Evolutionary conservation across 92 coral and sea anemone genomes (phyloP).

Genomic region (Porites divaricata): DNA sequence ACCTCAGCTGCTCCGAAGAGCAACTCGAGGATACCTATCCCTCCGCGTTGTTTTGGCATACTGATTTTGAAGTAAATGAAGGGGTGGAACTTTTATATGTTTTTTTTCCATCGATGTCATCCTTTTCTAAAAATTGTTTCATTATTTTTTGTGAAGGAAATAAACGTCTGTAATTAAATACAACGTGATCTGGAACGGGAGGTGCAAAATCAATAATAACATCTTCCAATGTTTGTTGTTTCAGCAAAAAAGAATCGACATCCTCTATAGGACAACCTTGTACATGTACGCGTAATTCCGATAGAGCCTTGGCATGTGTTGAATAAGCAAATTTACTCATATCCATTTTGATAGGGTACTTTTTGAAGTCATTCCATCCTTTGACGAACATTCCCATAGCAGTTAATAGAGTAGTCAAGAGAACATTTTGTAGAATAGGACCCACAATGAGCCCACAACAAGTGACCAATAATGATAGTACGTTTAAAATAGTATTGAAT

Average conservation of each 20-base stretch:
- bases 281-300: neutral
- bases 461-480: slow-evolving; percentile 6
- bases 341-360: neutral
- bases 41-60: no score
- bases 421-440: neutral
- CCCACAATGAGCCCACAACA: slow-evolving; percentile 8
- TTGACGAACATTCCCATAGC: slow-evolving; percentile 5
- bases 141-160: no score
- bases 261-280: neutral
- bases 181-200: no score
- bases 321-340: slow-evolving; percentile 40
- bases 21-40: no score
- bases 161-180: no score
- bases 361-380: slow-evolving; percentile 37
- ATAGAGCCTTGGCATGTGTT: slow-evolving; percentile 25
- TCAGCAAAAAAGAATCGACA: neutral
- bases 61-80: no score
- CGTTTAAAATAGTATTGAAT: neutral
- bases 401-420: neutral
- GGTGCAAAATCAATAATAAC: neutral
- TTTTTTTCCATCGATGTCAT: no score
- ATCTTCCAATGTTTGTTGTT: slow-evolving; percentile 27
- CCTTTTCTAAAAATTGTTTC: no score
- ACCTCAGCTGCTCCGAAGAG: no score
- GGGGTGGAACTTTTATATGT: no score